These are phyloP conservation scores for Gasterosteus nipponicus DNA, from an alignment of 2,113 vertebrate species.

Conservation along the genomic window DNA sequence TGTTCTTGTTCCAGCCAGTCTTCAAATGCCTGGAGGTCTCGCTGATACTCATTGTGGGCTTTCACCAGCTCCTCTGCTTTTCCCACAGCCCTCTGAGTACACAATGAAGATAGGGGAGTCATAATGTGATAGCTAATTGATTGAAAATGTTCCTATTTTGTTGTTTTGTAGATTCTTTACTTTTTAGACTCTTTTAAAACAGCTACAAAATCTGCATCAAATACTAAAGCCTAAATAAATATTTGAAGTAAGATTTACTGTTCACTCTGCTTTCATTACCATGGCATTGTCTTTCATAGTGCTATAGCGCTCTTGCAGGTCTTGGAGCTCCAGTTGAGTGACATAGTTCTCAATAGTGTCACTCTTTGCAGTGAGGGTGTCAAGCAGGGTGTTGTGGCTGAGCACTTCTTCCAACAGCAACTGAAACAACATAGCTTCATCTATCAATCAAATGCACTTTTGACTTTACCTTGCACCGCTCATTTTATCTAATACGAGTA, in stretches of 20 bases:
- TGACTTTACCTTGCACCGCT: neutral
- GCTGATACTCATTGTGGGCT: conserved; percentile 92
- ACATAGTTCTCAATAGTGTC: conserved; percentile 91
- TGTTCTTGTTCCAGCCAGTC: conserved; percentile 91
- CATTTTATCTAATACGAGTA: neutral
- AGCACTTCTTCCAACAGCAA: conserved; percentile 92
- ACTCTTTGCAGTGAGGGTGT: conserved; percentile 90
- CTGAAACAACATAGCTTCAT: conserved; percentile 72
- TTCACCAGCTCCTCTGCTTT: conserved; percentile 88
- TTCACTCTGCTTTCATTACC: conserved; percentile 76
- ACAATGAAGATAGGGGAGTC: neutral
- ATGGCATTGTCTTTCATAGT: conserved; percentile 85
- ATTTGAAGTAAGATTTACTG: neutral
- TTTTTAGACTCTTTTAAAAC: neutral
- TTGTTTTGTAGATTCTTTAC: neutral
- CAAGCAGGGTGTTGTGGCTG: conserved; percentile 87
- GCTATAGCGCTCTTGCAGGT: conserved; percentile 92
- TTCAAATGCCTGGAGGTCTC: conserved; percentile 89
- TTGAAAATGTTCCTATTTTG: neutral
- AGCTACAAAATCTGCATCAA: neutral
- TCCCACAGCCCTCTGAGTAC: conserved; percentile 84
- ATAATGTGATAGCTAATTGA: neutral
- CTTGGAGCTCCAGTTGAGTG: conserved; percentile 91
- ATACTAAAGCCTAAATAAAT: neutral
- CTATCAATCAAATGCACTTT: neutral